Evolutionary conservation across 2,797 vertebrate species (phyloP).

Genomic region (Acanthopagrus latus): DNA sequence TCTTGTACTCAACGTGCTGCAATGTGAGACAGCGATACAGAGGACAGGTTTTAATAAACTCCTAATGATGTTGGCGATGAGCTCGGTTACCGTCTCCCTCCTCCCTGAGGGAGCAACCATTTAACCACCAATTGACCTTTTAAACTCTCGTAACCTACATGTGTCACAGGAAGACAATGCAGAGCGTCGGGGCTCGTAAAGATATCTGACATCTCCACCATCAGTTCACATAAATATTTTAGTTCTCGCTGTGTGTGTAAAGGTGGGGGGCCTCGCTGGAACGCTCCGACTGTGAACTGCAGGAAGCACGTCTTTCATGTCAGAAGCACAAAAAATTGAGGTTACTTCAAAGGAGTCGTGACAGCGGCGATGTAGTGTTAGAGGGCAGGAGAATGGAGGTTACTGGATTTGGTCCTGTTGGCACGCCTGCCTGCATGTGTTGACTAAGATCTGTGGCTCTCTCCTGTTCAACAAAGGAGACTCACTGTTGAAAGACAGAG

Average conservation of each 20-base stretch:
- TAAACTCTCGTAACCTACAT: slow-evolving; percentile 39
- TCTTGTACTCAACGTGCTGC: neutral
- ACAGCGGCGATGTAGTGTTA: slow-evolving; percentile 30
- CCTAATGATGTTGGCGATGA: slow-evolving; percentile 14
- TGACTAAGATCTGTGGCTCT: slow-evolving; percentile 2
- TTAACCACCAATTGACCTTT: slow-evolving; percentile 54
- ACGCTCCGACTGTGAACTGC: slow-evolving; percentile 14
- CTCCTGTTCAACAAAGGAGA: slow-evolving; percentile 17
- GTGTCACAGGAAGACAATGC: slow-evolving; percentile 48
- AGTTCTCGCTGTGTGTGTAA: slow-evolving; percentile 43
- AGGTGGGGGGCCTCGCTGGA: slow-evolving; percentile 37
- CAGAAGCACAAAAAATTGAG: slow-evolving; percentile 38
- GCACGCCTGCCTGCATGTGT: neutral
- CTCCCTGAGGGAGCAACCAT: slow-evolving; percentile 1
- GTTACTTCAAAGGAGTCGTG: slow-evolving; percentile 59
- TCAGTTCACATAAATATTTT: slow-evolving; percentile 66
- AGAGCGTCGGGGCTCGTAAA: slow-evolving; percentile 17
- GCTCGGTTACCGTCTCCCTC: slow-evolving; percentile 8
- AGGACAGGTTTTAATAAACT: neutral
- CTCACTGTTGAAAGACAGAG: slow-evolving; percentile 15
- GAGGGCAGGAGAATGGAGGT: slow-evolving; percentile 1
- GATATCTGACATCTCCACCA: slow-evolving; percentile 34
- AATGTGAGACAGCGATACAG: neutral
- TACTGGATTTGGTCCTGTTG: neutral
- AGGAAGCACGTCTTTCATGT: slow-evolving; percentile 53